These are phyloP conservation scores for Halocynthia aurantium DNA, from an alignment of 23 tunicate species.

Conservation along the genomic window DNA sequence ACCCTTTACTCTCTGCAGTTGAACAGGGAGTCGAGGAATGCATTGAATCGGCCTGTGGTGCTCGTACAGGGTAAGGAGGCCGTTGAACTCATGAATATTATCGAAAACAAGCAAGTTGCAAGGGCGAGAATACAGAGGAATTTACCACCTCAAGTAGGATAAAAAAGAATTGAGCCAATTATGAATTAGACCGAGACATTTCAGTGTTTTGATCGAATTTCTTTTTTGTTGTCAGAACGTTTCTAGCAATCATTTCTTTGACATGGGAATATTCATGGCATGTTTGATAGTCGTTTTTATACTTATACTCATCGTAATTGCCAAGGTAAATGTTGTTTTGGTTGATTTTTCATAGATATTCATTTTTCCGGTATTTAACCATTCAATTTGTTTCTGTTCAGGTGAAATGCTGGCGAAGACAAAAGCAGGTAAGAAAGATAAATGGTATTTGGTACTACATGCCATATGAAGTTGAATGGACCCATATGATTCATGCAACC, in stretches of 20 bases:
- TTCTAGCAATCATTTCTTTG: slow-evolving; percentile 24
- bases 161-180: no score
- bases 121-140: slow-evolving; percentile 39
- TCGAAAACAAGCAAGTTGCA: slow-evolving; percentile 25
- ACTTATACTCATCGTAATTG: slow-evolving; percentile 14
- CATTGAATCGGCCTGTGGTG: slow-evolving; percentile 41
- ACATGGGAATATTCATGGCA: slow-evolving; percentile 57
- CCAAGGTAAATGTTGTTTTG: slow-evolving; percentile 17
- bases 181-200: background rate
- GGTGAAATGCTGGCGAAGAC: slow-evolving; percentile 37
- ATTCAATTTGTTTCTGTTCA: slow-evolving; percentile 7
- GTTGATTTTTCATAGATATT: background rate
- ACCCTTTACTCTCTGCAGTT: slow-evolving; percentile 20
- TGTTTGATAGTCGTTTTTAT: slow-evolving; percentile 31
- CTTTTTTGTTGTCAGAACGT: slow-evolving; percentile 24
- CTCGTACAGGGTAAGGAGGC: slow-evolving; percentile 40
- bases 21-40: slow-evolving; percentile 15
- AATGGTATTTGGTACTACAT: background rate
- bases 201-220: background rate
- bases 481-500: no score
- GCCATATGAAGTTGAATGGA: no score
- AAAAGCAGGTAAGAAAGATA: slow-evolving; percentile 21
- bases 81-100: slow-evolving; percentile 24
- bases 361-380: background rate
- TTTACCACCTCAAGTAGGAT: slow-evolving; percentile 10